phyloP scores from a whole-genome alignment of 2,113 vertebrate genomes.

The Notothenia rossii region DNA sequence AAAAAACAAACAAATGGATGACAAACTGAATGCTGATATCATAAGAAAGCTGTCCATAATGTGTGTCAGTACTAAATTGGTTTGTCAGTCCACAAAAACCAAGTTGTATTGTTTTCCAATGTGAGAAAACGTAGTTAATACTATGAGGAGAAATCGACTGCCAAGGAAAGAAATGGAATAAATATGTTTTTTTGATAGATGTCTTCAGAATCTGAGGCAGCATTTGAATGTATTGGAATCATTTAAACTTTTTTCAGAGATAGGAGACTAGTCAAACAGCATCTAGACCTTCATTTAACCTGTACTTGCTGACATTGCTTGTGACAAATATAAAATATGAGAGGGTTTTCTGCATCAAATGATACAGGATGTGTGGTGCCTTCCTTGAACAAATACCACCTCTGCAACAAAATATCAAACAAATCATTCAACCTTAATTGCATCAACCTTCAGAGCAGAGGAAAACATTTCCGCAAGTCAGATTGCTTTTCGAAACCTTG shows the following conservation, averaged over 20 bases:
- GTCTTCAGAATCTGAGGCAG: background rate
- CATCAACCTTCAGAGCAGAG: slow-evolving; percentile 1
- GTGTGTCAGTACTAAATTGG: slow-evolving; percentile 6
- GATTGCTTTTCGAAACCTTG: background rate
- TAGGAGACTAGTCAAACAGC: background rate
- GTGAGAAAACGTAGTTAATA: background rate
- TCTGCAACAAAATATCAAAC: background rate
- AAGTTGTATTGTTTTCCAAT: background rate
- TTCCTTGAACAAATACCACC: background rate
- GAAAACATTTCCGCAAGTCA: background rate
- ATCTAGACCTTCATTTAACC: background rate
- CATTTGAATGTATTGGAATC: too few species aligned
- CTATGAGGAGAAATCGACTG: background rate
- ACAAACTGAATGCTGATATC: slow-evolving; percentile 34
- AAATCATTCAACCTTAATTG: slow-evolving; percentile 1
- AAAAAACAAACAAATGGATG: slow-evolving; percentile 49
- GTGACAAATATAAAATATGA: background rate
- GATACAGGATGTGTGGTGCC: background rate
- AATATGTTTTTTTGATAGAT: background rate
- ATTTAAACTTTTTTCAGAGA: background rate
- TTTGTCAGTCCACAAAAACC: background rate
- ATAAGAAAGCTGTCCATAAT: slow-evolving; percentile 49
- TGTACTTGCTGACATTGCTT: background rate
- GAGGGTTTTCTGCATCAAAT: background rate
- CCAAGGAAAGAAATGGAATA: background rate